These are phyloP conservation scores for Chironomus tentans DNA, from an alignment of 2,888 invertebrate species.

Conservation along the genomic window DNA sequence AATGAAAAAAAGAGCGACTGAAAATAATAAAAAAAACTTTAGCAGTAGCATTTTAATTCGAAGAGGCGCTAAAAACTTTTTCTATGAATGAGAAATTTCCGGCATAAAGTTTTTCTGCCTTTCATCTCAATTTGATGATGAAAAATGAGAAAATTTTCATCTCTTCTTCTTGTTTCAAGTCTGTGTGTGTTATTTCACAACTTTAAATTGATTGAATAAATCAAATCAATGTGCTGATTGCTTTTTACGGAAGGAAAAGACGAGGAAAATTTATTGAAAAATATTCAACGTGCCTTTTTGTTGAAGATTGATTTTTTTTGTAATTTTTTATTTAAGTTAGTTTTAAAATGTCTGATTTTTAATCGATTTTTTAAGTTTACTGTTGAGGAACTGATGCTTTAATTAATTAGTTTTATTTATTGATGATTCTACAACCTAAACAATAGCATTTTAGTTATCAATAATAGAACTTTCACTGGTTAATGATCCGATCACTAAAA, in stretches of 20 bases:
- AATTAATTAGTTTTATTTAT: too few species aligned
- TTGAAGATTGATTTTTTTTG: too few species aligned
- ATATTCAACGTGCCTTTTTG: background rate
- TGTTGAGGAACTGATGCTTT: too few species aligned
- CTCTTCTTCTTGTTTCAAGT: background rate
- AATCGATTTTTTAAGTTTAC: too few species aligned
- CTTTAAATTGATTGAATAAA: slow-evolving; percentile 9
- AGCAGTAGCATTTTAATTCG: background rate
- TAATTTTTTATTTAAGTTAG: too few species aligned
- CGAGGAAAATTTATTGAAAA: background rate
- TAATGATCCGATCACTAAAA: too few species aligned
- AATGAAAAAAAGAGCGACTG: background rate
- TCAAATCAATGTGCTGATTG: slow-evolving; percentile 2
- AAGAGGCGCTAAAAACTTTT: background rate
- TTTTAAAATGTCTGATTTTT: too few species aligned
- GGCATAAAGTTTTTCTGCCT: background rate
- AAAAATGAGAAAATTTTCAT: background rate
- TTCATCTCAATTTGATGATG: background rate
- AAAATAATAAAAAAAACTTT: background rate
- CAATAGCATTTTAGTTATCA: too few species aligned
- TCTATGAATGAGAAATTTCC: slow-evolving; percentile 11
- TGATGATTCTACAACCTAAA: too few species aligned
- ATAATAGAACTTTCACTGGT: too few species aligned
- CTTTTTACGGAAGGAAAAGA: background rate
- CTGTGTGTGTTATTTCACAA: background rate